Evolutionary conservation across 2,888 invertebrate species (phyloP), one percentile per base, ranked within the genome.

Genomic region (Leptinotarsa tumamoca): DNA sequence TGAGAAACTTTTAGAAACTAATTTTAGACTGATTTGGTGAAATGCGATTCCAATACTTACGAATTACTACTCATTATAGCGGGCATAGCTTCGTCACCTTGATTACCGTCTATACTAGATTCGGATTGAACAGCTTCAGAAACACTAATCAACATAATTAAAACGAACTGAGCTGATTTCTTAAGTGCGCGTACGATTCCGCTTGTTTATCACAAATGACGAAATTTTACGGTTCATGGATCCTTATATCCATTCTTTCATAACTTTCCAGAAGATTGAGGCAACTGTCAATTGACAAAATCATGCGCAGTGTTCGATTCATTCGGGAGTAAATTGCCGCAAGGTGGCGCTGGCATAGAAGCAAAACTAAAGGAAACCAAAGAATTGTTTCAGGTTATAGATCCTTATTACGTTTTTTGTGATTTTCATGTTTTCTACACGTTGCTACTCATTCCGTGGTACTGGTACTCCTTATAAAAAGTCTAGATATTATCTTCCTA

Each of bases 121-220:
- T 87, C 87, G 77, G 83, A 84, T 87, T 85, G 86, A 83, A 87
- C 83, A 84, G 88, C 86, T 85, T 87, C 87, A 81, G 86, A 85
- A 85, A 86, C 87, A 89, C 87, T 89, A 85, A 88, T 86, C 86
- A 88, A 87, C 89, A 89, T 89, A 88, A 87, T 88, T 88, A 86
- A 87, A 85, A 84, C 74, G 84, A 85, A 49, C 70, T 4, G 21
- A 21, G 43, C 49, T 58, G 43, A 85, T 61, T 52, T 61, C 56
- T 18, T 54, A 66, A 71, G 14, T 15, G 70, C 51, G 72, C 66
- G 71, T 69, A 33, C 68, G n/a, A 72, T 61, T 72, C 33, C 51
- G 73, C 58, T 72, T 68, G 23, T 63, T 74, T 68, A 68, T 73
- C 70, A 68, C 69, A 68, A 76, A 79, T 78, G 76, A 74, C 70